These are phyloP conservation scores for Umimayanthus chanpuru DNA, from an alignment of 92 coral and sea anemone species.

Conservation along the genomic window DNA sequence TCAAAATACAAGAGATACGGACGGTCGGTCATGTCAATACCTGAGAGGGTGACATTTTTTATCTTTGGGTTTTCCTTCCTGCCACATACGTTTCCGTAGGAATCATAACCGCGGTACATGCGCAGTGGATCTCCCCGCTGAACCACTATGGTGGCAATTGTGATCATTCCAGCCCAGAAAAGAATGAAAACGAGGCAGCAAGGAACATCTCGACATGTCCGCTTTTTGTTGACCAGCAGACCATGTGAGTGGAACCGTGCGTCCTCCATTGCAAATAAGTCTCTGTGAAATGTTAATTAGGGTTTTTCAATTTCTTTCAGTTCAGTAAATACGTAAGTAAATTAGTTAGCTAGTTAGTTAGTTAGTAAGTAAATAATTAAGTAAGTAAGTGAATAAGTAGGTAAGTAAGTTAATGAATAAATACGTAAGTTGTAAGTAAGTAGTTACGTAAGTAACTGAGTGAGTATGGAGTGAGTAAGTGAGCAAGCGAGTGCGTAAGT, in stretches of 20 bases:
- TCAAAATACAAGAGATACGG: conserved; percentile 53
- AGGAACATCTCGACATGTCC: conserved; percentile 46
- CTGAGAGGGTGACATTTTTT: conserved; percentile 44
- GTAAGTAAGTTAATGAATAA: too few species aligned
- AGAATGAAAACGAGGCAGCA: conserved; percentile 44
- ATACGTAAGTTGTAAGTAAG: too few species aligned
- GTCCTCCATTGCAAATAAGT: conserved; percentile 20
- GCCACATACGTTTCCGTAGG: conserved; percentile 51
- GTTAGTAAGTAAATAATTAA: too few species aligned
- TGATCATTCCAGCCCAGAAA: conserved; percentile 50
- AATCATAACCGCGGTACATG: conserved; percentile 45
- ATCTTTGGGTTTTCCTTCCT: conserved; percentile 45
- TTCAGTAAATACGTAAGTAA: too few species aligned
- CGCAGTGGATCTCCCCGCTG: conserved; percentile 54
- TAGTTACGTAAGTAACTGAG: too few species aligned
- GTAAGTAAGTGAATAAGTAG: too few species aligned
- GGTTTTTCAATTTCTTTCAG: not conserved
- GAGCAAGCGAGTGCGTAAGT: not conserved
- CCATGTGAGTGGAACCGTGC: not conserved
- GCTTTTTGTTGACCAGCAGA: conserved; percentile 29
- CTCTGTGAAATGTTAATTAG: conserved; percentile 7
- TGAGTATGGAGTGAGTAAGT: too few species aligned
- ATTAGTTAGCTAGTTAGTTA: too few species aligned
- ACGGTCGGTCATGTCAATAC: conserved; percentile 44
- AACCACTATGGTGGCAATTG: conserved; percentile 41